Conservation (phyloP, 2,888 invertebrate genomes). For the Abscondita cerata region DNA sequence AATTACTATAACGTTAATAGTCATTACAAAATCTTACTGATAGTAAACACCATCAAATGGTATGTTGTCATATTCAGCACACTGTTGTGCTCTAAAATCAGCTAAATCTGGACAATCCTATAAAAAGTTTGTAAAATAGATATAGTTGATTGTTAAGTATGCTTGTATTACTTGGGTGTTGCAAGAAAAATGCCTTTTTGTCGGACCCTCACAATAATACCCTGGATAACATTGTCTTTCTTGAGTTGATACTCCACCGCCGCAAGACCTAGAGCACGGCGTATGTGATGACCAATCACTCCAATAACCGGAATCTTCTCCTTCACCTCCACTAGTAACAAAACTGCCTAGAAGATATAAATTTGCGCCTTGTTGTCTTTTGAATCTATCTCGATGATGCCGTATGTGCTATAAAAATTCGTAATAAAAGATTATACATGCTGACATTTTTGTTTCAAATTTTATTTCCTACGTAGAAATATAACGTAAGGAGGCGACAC, state of each 20-base stretch:
- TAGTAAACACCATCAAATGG: conserved; percentile 84
- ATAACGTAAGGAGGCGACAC: no score
- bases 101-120: conserved; percentile 80
- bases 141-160: neutral
- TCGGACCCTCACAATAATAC: conserved; percentile 74
- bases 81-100: conserved; percentile 91
- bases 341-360: conserved; percentile 75
- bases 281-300: conserved; percentile 84
- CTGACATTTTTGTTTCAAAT: no score
- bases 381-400: conserved; percentile 75
- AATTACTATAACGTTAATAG: neutral
- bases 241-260: conserved; percentile 90
- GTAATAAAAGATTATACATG: no score
- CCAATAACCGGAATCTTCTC: conserved; percentile 73
- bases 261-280: conserved; percentile 89
- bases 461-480: no score
- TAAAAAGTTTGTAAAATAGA: conserved; percentile 1
- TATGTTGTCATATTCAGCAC: conserved; percentile 80
- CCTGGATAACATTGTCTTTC: conserved; percentile 78
- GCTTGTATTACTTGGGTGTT: conserved; percentile 74
- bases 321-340: conserved; percentile 71
- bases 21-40: conserved; percentile 67
- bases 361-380: conserved; percentile 78
- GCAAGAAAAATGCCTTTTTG: conserved; percentile 87
- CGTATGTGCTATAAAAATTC: conserved; percentile 61